Conservation (phyloP, 2,888 invertebrate genomes). For the Alcis repandata region DNA sequence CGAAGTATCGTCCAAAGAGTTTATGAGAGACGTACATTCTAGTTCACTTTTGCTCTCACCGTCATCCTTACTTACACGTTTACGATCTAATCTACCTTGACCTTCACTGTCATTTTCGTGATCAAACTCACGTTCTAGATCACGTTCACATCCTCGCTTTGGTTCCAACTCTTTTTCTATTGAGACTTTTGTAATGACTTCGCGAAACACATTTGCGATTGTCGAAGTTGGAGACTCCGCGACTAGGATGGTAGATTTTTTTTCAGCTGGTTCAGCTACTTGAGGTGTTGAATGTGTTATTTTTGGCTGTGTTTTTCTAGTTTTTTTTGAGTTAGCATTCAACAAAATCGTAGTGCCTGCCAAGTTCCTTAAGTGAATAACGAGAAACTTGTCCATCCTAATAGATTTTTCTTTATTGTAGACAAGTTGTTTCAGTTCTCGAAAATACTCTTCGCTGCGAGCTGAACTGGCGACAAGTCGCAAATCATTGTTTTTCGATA, state of each 20-base stretch:
- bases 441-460: neutral
- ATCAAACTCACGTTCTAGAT: too few relatives aligned
- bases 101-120: too few relatives aligned
- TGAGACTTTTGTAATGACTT: too few relatives aligned
- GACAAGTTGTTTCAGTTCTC: neutral
- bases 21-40: too few relatives aligned
- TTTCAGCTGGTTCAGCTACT: neutral
- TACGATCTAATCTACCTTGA: too few relatives aligned
- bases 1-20: too few relatives aligned
- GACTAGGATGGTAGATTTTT: neutral
- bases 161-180: too few relatives aligned
- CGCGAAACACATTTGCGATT: too few relatives aligned
- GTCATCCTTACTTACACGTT: too few relatives aligned
- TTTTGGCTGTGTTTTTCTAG: neutral
- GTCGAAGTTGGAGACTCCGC: neutral
- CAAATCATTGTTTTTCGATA: neutral
- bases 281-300: neutral
- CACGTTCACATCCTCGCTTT: too few relatives aligned
- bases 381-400: neutral
- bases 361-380: neutral
- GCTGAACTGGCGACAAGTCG: neutral
- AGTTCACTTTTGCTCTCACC: too few relatives aligned
- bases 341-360: neutral
- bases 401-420: neutral
- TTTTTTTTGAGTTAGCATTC: neutral